A percentile compares a stretch with the other conserved stretches of the same genome.
These are phyloP conservation scores for Eupithecia vulgata DNA, from an alignment of 2,888 invertebrate genomes.

Conservation along the genomic window DNA sequence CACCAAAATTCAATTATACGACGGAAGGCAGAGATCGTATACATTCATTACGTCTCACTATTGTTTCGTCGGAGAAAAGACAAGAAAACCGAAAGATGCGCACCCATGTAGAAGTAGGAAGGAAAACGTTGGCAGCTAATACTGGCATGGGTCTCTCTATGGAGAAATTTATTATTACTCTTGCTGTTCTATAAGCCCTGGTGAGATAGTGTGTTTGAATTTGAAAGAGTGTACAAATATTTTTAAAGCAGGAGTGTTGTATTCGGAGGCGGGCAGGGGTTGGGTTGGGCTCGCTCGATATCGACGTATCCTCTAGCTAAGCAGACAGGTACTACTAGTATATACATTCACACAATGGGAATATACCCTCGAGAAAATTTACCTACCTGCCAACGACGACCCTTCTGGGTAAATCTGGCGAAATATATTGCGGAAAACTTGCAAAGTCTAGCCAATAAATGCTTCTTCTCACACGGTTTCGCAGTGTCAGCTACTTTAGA, in stretches of 20 bases:
- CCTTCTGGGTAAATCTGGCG: slow-evolving; percentile 41
- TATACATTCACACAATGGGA: slow-evolving; percentile 37
- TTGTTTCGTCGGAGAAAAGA: not conserved
- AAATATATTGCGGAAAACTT: slow-evolving; percentile 42
- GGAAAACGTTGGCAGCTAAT: not conserved
- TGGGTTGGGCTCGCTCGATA: slow-evolving; percentile 47
- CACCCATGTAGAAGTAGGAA: not conserved
- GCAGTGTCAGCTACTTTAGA: slow-evolving; percentile 20
- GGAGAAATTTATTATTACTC: not conserved
- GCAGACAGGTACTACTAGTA: slow-evolving; percentile 38
- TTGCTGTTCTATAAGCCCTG: slow-evolving; percentile 27
- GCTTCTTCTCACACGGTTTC: slow-evolving; percentile 26
- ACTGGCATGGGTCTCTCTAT: not conserved
- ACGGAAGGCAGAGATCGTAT: slow-evolving; percentile 38
- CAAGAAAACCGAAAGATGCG: not conserved
- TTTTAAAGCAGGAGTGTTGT: slow-evolving; percentile 54
- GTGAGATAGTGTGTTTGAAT: slow-evolving; percentile 39
- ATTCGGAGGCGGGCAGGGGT: slow-evolving; percentile 52
- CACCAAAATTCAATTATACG: slow-evolving; percentile 42
- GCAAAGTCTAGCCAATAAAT: slow-evolving; percentile 37
- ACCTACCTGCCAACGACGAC: slow-evolving; percentile 42
- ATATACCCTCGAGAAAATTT: slow-evolving; percentile 41
- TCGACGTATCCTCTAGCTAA: slow-evolving; percentile 48
- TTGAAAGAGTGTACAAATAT: slow-evolving; percentile 57
- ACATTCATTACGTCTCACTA: slow-evolving; percentile 34